A percentile compares a stretch with the other conserved stretches of the same genome.
These are phyloP conservation scores for Mylabris sibirica DNA, from an alignment of 2,888 invertebrate species.

Conservation along the genomic window DNA sequence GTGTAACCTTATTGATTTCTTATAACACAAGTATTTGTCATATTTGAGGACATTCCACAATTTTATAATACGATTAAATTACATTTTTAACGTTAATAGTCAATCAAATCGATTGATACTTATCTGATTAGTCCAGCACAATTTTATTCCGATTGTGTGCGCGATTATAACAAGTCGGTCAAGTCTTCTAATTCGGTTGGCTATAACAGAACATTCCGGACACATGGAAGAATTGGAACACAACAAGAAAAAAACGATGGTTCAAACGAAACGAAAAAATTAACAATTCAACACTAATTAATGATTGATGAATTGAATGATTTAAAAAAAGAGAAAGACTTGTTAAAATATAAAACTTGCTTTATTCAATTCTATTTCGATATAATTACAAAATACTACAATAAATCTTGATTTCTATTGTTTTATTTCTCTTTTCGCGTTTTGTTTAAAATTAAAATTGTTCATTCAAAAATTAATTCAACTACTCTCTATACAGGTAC, in stretches of 20 bases:
- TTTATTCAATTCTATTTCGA: slow-evolving; percentile 19
- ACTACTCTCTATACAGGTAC: slow-evolving; percentile 49
- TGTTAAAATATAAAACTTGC: slow-evolving; percentile 15
- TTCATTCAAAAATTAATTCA: slow-evolving; percentile 21
- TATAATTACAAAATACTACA: slow-evolving; percentile 23
- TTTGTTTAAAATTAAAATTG: slow-evolving; percentile 12
- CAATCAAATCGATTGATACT: no score
- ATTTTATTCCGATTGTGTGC: no score
- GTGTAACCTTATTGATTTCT: not conserved
- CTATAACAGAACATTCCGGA: not conserved
- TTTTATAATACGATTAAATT: no score
- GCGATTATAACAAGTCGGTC: no score
- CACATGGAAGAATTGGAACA: not conserved
- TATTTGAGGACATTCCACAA: no score
- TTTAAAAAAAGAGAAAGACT: not conserved
- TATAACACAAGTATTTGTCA: no score
- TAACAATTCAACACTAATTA: not conserved
- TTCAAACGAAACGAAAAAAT: not conserved
- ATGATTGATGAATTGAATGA: not conserved
- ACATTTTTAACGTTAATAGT: no score
- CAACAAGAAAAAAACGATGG: not conserved
- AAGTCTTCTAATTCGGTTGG: not conserved
- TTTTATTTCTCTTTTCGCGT: not conserved
- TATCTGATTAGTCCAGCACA: no score
- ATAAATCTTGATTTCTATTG: slow-evolving; percentile 13